A percentile compares a stretch with the other conserved stretches of the same genome.
Conservation (phyloP, 2,888 invertebrate species). For the Flexamia atlantica region DNA sequence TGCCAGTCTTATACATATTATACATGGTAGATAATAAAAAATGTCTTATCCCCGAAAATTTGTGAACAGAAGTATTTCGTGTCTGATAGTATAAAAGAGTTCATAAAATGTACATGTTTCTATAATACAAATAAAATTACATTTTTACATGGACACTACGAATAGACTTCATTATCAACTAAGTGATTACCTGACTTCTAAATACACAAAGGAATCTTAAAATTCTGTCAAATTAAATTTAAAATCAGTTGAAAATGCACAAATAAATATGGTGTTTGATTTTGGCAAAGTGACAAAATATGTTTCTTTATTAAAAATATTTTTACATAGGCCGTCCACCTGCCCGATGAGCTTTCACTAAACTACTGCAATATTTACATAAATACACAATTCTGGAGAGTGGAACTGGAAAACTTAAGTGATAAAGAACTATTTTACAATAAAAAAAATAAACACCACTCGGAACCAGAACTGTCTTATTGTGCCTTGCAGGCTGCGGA, state of each 20-base stretch:
- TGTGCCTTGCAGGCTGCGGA: constrained; percentile 56
- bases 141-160: constrained; percentile 33
- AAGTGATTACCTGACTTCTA: constrained; percentile 31
- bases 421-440: constrained; percentile 27
- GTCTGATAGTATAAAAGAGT: constrained; percentile 38
- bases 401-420: background rate
- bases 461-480: constrained; percentile 34
- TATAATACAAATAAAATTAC: constrained; percentile 56
- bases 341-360: constrained; percentile 62
- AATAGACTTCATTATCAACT: constrained; percentile 15
- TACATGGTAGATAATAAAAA: constrained; percentile 50
- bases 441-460: constrained; percentile 15
- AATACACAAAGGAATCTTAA: background rate
- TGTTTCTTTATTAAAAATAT: constrained; percentile 62
- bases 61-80: constrained; percentile 34
- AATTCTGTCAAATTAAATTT: background rate
- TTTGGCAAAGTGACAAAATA: constrained; percentile 59
- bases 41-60: constrained; percentile 36
- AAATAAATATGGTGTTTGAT: constrained; percentile 20
- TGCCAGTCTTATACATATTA: constrained; percentile 55
- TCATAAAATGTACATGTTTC: constrained; percentile 34
- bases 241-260: background rate
- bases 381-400: constrained; percentile 64
- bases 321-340: constrained; percentile 66
- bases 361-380: constrained; percentile 66